phyloP scores from a whole-genome alignment of 64 coral and sea anemone genomes.

The Porites lutea region DNA sequence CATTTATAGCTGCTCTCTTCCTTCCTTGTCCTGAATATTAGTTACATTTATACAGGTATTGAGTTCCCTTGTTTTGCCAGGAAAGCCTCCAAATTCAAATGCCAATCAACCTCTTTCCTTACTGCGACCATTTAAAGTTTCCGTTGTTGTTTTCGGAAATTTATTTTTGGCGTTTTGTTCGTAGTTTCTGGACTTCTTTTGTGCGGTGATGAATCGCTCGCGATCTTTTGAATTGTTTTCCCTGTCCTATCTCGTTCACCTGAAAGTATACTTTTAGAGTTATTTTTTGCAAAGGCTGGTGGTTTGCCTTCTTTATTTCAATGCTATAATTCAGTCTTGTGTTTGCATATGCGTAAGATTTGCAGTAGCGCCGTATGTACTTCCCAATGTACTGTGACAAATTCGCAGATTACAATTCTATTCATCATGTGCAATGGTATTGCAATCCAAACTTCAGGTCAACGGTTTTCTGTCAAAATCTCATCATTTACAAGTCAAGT shows the following conservation, averaged over 20 bases:
- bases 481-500: neutral
- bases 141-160: neutral
- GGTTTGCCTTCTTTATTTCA: conserved; percentile 30
- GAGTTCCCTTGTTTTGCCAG: neutral
- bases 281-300: neutral
- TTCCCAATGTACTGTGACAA: too few species aligned
- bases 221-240: neutral
- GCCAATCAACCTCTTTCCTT: neutral
- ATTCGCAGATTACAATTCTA: too few species aligned
- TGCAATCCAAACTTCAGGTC: neutral
- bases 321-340: conserved; percentile 38
- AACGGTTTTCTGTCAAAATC: neutral
- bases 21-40: neutral
- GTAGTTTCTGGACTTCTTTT: conserved; percentile 33
- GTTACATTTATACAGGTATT: neutral
- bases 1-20: neutral
- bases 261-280: neutral
- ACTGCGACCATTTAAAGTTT: neutral
- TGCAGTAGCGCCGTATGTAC: neutral
- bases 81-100: neutral
- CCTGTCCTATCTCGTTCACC: neutral
- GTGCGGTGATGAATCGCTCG: neutral
- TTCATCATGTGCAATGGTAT: neutral
- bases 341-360: neutral
- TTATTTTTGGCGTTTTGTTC: neutral